A percentile compares a stretch with the other conserved stretches of the same genome.
These are phyloP conservation scores for Penaeus vannamei DNA, from an alignment of 1,140 invertebrate species.

Conservation along the genomic window DNA sequence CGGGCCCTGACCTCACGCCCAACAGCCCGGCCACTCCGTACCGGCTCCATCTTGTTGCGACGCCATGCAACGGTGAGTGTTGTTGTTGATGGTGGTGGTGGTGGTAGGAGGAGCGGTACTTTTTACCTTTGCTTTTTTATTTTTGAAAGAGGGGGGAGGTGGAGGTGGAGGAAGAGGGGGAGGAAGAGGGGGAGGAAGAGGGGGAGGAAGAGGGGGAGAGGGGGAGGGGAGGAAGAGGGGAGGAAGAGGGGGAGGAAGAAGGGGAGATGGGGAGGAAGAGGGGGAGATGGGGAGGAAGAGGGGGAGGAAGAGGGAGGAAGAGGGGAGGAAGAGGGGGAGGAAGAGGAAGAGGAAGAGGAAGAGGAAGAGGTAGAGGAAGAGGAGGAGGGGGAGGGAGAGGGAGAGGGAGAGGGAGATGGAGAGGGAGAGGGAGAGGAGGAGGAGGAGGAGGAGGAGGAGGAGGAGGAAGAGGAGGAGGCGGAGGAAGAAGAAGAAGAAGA, in stretches of 20 bases:
- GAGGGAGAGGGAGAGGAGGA: neutral
- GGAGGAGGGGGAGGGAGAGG: neutral
- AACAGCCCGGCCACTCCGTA: conserved; percentile 48
- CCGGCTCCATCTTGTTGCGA: conserved; percentile 48
- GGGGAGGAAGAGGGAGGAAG: neutral
- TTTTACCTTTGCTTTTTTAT: no score
- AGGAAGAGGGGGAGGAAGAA: no score
- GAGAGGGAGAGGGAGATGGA: neutral
- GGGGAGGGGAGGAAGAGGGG: no score
- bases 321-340: neutral
- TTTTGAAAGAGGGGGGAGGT: no score
- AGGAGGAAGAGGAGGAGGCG: no score
- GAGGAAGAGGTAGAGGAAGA: neutral
- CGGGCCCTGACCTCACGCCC: conserved; percentile 17
- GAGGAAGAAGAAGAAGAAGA: no score
- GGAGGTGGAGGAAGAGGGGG: no score
- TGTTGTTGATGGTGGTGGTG: no score
- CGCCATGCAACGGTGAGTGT: conserved; percentile 50
- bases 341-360: neutral
- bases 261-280: neutral
- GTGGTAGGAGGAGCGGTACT: no score
- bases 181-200: neutral
- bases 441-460: no score
- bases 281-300: neutral
- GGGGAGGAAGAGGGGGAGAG: neutral